Evolutionary conservation across 2,797 vertebrate species (phyloP).

Genomic region (Acipenser ruthenus): DNA sequence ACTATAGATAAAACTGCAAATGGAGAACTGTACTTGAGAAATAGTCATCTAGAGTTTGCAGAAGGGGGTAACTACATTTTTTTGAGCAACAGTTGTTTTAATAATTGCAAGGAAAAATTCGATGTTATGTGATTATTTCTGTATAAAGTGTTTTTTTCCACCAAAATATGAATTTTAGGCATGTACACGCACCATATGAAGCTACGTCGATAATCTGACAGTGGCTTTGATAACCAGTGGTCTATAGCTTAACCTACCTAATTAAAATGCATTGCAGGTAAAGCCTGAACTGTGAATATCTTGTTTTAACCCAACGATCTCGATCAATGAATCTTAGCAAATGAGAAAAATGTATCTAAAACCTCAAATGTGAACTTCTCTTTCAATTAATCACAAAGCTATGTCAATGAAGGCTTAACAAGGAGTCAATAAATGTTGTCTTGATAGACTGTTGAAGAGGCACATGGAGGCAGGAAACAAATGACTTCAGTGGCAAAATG

Average conservation of each 20-base stretch:
- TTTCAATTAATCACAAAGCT: slow-evolving; percentile 1
- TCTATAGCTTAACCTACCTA: neutral
- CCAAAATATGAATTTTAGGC: no score
- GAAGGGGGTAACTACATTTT: no score
- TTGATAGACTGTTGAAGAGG: neutral
- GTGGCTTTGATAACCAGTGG: neutral
- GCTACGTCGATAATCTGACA: neutral
- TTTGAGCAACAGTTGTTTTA: no score
- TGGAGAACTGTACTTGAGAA: no score
- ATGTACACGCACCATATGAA: no score
- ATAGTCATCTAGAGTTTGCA: no score
- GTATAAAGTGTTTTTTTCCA: no score
- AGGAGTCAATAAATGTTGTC: slow-evolving; percentile 1
- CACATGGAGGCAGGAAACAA: neutral
- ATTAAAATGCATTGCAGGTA: neutral
- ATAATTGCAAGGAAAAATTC: no score
- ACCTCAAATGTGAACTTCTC: neutral
- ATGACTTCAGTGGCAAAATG: neutral
- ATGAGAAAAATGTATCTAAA: neutral
- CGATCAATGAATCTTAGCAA: neutral
- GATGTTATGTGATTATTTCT: no score
- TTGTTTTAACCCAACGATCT: neutral
- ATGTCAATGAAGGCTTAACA: neutral
- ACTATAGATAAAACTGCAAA: no score
- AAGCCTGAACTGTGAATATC: neutral